phyloP scores from a whole-genome alignment of 2,888 invertebrate genomes.

The Bugula neritina region DNA sequence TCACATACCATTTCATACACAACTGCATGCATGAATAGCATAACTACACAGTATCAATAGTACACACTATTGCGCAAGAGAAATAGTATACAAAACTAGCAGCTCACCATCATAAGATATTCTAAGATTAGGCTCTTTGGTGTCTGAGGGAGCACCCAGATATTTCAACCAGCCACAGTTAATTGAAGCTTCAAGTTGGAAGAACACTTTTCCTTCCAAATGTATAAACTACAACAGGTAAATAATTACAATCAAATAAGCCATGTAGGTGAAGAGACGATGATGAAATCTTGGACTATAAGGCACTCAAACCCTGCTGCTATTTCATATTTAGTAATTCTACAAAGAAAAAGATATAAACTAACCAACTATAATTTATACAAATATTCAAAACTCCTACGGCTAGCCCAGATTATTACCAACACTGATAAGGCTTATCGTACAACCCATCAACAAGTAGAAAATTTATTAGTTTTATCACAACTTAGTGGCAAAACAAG shows the following conservation, averaged over 20 bases:
- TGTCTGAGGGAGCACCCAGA: background rate
- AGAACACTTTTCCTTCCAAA: background rate
- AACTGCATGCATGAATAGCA: too few relatives aligned
- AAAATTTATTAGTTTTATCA: constrained; percentile 25
- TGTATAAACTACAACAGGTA: background rate
- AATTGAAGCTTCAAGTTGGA: background rate
- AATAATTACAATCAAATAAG: too few relatives aligned
- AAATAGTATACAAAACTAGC: too few relatives aligned
- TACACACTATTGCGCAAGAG: too few relatives aligned
- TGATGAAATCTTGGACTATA: too few relatives aligned
- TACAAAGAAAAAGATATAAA: too few relatives aligned
- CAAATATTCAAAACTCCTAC: constrained; percentile 16
- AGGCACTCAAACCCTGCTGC: too few relatives aligned
- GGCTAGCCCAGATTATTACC: background rate
- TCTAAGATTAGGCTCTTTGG: background rate
- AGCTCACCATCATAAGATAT: constrained; percentile 4
- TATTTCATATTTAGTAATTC: too few relatives aligned
- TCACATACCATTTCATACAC: too few relatives aligned
- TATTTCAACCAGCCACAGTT: constrained; percentile 15
- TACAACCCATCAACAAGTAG: constrained; percentile 21
- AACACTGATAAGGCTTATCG: constrained; percentile 16
- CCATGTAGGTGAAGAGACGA: too few relatives aligned
- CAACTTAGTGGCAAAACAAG: constrained; percentile 16
- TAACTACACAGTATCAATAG: too few relatives aligned
- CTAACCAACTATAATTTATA: background rate